These are phyloP conservation scores for Hoplodrina blanda DNA, from an alignment of 2,888 invertebrate genomes.

Conservation along the genomic window DNA sequence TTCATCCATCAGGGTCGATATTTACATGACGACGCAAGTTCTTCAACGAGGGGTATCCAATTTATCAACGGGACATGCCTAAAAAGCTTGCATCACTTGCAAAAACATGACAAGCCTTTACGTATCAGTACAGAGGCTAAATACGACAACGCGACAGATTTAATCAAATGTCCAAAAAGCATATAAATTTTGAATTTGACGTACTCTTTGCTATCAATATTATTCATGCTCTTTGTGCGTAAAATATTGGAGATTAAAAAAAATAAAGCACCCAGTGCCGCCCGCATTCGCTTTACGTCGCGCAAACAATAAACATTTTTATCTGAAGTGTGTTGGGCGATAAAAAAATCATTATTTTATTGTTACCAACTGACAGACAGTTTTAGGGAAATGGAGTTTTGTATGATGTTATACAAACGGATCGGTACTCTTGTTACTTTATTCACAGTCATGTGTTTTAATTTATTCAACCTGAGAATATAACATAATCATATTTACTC, in stretches of 20 bases:
- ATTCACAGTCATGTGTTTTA: too few relatives aligned
- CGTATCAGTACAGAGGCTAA: background rate
- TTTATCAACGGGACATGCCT: constrained; percentile 37
- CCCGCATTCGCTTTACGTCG: constrained; percentile 74
- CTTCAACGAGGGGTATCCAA: constrained; percentile 43
- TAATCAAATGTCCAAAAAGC: constrained; percentile 48
- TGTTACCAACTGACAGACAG: constrained; percentile 16
- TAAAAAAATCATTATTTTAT: constrained; percentile 47
- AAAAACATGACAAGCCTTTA: constrained; percentile 26
- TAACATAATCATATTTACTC: too few relatives aligned
- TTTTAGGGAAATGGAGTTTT: constrained; percentile 16
- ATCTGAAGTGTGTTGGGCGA: constrained; percentile 55
- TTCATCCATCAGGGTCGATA: constrained; percentile 52
- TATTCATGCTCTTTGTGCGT: constrained; percentile 67
- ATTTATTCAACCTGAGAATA: too few relatives aligned
- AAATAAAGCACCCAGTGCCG: constrained; percentile 57
- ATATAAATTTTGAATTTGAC: constrained; percentile 61
- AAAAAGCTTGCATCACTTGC: constrained; percentile 34
- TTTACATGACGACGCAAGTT: constrained; percentile 61
- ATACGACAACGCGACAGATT: constrained; percentile 26
- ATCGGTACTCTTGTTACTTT: background rate
- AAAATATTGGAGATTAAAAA: constrained; percentile 65
- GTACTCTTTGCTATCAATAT: constrained; percentile 66
- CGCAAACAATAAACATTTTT: constrained; percentile 69
- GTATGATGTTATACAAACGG: background rate